Evolutionary conservation across 2,888 invertebrate species (phyloP).

Genomic region (Terebella lapidaria): DNA sequence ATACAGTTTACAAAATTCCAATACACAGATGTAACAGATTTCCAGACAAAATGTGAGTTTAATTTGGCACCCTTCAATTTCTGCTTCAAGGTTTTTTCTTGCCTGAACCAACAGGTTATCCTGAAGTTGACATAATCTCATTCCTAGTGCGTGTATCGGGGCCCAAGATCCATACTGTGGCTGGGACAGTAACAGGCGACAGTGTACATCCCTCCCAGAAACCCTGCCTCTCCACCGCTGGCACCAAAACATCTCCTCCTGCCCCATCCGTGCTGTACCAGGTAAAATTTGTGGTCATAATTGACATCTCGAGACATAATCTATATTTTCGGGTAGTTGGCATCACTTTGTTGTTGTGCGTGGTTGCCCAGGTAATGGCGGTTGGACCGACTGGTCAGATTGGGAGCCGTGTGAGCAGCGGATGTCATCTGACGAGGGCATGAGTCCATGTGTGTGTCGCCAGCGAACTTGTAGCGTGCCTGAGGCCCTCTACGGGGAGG

Average conservation of each 20-base stretch:
- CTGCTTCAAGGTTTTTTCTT: too few relatives aligned
- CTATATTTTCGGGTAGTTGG: too few relatives aligned
- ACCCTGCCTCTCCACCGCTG: conserved; percentile 66
- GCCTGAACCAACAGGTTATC: too few relatives aligned
- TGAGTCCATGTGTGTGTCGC: conserved; percentile 72
- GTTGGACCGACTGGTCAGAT: conserved; percentile 78
- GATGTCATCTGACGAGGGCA: conserved; percentile 47
- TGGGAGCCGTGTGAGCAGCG: conserved; percentile 75
- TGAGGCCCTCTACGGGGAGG: conserved; percentile 74
- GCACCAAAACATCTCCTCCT: conserved; percentile 69
- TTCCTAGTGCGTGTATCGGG: conserved; percentile 64
- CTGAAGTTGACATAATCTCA: too few relatives aligned
- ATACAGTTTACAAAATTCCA: conserved; percentile 67
- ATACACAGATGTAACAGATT: conserved; percentile 75
- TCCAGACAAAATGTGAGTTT: conserved; percentile 55
- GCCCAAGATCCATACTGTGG: conserved; percentile 92
- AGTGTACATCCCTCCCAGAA: conserved; percentile 69
- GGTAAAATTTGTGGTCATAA: too few relatives aligned
- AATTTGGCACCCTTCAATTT: background rate
- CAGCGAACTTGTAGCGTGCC: conserved; percentile 73
- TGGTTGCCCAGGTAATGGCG: conserved; percentile 32
- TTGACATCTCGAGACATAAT: too few relatives aligned
- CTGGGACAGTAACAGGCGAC: conserved; percentile 75
- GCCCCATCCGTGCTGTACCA: conserved; percentile 60
- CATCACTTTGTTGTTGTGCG: too few relatives aligned